phyloP scores from a whole-genome alignment of 2,888 invertebrate genomes.

The Shargacucullia verbasci region DNA sequence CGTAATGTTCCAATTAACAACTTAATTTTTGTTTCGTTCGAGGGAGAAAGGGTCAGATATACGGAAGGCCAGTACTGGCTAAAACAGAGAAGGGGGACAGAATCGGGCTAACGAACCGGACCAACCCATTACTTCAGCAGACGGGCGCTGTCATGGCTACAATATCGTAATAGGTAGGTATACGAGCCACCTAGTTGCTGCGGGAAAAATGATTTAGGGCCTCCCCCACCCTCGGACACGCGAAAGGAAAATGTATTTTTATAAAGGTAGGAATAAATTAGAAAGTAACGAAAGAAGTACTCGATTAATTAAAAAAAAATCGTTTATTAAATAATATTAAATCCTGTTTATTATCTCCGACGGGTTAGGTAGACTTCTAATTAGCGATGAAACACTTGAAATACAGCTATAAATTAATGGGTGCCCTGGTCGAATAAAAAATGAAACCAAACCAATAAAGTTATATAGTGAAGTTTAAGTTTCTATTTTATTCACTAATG shows the following conservation, averaged over 20 bases:
- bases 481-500: no score
- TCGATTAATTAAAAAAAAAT: constrained; percentile 42
- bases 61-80: constrained; percentile 34
- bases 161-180: constrained; percentile 47
- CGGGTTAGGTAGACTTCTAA: constrained; percentile 1
- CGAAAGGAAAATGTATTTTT: constrained; percentile 44
- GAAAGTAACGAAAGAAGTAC: constrained; percentile 36
- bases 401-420: no score
- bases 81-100: constrained; percentile 55
- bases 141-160: constrained; percentile 59
- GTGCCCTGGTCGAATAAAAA: no score
- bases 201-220: constrained; percentile 50
- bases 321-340: constrained; percentile 14
- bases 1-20: constrained; percentile 50
- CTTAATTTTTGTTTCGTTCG: constrained; percentile 43
- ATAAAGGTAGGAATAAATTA: constrained; percentile 47
- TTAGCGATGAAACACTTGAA: neutral
- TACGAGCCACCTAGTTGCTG: constrained; percentile 36
- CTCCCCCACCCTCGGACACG: constrained; percentile 26
- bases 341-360: constrained; percentile 9
- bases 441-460: no score
- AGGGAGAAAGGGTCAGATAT: constrained; percentile 45
- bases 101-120: constrained; percentile 68
- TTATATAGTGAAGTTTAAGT: no score
- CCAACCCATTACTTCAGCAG: constrained; percentile 64